phyloP scores from a whole-genome alignment of 2,888 invertebrate genomes.

The Lathronympha strigana region DNA sequence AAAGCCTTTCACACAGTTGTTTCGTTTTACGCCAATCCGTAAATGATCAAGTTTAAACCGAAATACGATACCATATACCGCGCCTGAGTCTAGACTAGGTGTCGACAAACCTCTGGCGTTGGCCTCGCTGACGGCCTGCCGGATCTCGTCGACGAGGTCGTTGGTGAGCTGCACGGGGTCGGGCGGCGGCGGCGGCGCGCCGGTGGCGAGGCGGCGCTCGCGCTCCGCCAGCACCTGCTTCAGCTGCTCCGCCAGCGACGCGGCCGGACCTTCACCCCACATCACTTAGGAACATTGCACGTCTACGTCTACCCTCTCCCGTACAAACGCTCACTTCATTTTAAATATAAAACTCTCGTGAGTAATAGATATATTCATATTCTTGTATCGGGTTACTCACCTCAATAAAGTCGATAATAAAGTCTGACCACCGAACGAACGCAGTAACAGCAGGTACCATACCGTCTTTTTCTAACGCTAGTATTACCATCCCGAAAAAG shows the following conservation, averaged over 20 bases:
- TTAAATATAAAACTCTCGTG: background rate
- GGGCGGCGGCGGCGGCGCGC: slow-evolving; percentile 67
- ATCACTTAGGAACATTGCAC: background rate
- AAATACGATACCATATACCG: too few species aligned
- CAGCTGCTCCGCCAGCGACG: slow-evolving; percentile 93
- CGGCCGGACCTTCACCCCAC: slow-evolving; percentile 85
- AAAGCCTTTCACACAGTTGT: too few species aligned
- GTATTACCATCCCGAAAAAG: too few species aligned
- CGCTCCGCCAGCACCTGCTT: slow-evolving; percentile 94
- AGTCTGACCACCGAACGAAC: too few species aligned
- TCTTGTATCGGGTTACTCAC: too few species aligned
- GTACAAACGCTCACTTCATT: background rate
- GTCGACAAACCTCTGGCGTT: slow-evolving; percentile 89
- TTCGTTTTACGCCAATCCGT: too few species aligned
- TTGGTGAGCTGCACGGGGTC: slow-evolving; percentile 90
- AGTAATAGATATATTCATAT: too few species aligned
- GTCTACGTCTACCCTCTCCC: background rate
- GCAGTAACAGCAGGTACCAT: too few species aligned
- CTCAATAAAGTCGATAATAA: too few species aligned
- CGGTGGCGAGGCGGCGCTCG: slow-evolving; percentile 87
- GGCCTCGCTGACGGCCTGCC: slow-evolving; percentile 94
- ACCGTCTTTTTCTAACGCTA: too few species aligned
- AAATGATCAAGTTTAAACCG: too few species aligned
- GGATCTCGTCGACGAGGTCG: slow-evolving; percentile 93
- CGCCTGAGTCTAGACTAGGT: background rate